phyloP scores from a whole-genome alignment of 2,113 vertebrate species.

The Lycocorax pyrrhopterus region DNA sequence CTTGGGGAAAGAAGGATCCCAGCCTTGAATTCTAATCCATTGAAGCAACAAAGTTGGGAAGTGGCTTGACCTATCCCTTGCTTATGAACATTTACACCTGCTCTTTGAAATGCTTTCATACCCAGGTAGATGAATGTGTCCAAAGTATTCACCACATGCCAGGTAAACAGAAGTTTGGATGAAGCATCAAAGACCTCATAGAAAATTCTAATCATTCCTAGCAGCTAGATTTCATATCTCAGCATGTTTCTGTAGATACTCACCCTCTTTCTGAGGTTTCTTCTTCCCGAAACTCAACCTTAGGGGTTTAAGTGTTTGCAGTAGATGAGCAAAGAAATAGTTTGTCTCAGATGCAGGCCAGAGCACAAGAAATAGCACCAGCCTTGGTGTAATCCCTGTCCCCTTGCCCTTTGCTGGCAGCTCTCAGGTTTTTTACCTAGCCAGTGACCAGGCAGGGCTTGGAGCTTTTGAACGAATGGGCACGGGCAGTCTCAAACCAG shows the following conservation, averaged over 20 bases:
- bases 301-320: background rate
- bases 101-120: background rate
- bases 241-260: background rate
- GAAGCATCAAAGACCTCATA: background rate
- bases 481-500: background rate
- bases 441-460: background rate
- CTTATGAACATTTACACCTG: rapidly evolving
- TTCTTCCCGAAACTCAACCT: background rate
- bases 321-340: background rate
- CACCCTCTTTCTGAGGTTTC: background rate
- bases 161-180: background rate
- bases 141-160: background rate
- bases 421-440: background rate
- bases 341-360: background rate
- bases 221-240: background rate
- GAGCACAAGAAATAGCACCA: background rate
- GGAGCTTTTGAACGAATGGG: background rate
- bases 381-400: background rate
- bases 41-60: background rate
- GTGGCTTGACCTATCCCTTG: background rate
- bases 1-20: background rate
- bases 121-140: background rate
- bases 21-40: background rate
- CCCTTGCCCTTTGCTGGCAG: background rate
- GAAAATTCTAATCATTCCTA: background rate